These are phyloP conservation scores for Stigmatopora nigra DNA, from an alignment of 2,113 vertebrate genomes.

Conservation along the genomic window DNA sequence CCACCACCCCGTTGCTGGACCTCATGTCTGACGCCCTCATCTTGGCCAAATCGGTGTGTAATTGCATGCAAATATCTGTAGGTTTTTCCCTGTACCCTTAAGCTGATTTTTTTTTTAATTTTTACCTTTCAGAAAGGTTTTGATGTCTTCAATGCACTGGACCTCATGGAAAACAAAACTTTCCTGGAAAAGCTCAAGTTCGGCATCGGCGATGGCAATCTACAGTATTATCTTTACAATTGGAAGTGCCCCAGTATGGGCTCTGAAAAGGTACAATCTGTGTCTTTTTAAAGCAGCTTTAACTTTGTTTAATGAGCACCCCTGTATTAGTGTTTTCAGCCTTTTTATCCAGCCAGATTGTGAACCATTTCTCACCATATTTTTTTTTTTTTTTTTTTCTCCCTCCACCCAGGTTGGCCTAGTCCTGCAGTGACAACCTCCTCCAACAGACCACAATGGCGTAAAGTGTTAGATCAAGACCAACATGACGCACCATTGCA, in stretches of 20 bases:
- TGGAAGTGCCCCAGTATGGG: constrained; percentile 99
- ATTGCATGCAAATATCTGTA: background rate
- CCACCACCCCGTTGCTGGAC: constrained; percentile 86
- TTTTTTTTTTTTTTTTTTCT: background rate
- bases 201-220: constrained; percentile 94
- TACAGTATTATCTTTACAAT: constrained; percentile 99
- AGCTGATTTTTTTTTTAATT: background rate
- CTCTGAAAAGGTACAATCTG: constrained; percentile 80
- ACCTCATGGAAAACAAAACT: constrained; percentile 99
- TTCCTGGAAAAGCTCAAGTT: constrained; percentile 99
- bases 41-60: constrained; percentile 88
- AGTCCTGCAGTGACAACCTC: constrained; percentile 84
- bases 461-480: constrained; percentile 52
- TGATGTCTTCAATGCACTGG: constrained; percentile 98
- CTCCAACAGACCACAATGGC: constrained; percentile 4
- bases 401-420: constrained; percentile 78
- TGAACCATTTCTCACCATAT: too few relatives aligned
- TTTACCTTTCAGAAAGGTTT: constrained; percentile 83
- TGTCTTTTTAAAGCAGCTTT: background rate
- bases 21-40: constrained; percentile 97
- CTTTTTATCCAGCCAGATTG: background rate
- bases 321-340: background rate
- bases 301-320: too few relatives aligned
- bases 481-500: constrained; percentile 52
- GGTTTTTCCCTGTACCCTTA: background rate